Evolutionary conservation across 2,113 vertebrate species (phyloP), one percentile per base, ranked within the genome.

Genomic region (Peromyscus leucopus): DNA sequence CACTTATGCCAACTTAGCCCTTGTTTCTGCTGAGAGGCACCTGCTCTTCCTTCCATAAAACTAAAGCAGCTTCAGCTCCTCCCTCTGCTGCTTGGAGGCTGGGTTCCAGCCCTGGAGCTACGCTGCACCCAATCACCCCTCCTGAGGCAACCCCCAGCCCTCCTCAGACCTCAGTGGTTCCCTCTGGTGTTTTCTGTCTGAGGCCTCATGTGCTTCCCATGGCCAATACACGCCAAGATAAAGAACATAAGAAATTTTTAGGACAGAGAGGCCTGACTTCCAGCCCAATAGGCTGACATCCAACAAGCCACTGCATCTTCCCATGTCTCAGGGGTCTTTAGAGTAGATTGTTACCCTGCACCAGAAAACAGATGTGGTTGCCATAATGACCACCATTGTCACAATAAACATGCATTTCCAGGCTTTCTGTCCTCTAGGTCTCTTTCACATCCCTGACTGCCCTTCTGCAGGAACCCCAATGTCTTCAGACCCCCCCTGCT

Each of bases 1-100:
- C 4, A 2, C 17, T 26, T 7, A 1, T 46, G 28, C 9, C 22
- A 2, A n/a, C 36, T 22, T 36, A 2, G 28, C 16, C 63, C 7
- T 13, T 7, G 5, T 9, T 61, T 42, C 83, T 46, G 13, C 28
- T 10, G 33, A 51, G 89, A 39, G 11, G 28, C 7, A 36, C 39
- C 33, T 22, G 10, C 4, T 12, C 72, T 24, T 26, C 63, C 28
- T 42, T 59, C 16, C 5, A 71, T 72, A 78, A 42, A 76, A 36
- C 48, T 59, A 22, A 24, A 10, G 28, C 16, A 26, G 55, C 33
- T 22, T 4, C 2, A 15, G 63, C 75, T 71, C 15, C 55, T 33
- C 26, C 57, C 55, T 31, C 12, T 3, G 39, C 6, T 13, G 28
- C 71, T 33, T 61, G 51, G 57, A 36, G 72, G 67, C 15, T 63